These are phyloP conservation scores for Dreissena rostriformis DNA, from an alignment of 1,140 invertebrate species.

Conservation along the genomic window DNA sequence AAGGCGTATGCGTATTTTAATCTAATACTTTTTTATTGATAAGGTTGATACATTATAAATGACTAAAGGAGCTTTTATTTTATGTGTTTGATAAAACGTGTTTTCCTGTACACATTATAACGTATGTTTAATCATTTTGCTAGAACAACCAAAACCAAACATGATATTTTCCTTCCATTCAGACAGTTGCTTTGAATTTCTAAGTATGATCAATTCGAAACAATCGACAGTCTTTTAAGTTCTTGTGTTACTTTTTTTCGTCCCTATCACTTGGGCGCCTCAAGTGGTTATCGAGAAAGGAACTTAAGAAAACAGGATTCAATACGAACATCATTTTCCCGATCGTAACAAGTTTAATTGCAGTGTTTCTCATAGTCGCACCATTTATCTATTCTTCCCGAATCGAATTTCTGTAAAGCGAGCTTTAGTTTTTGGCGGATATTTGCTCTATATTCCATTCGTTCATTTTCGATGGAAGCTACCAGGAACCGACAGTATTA, in stretches of 20 bases:
- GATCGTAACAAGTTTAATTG: not conserved
- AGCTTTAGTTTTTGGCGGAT: not conserved
- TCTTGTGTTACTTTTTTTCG: slow-evolving; percentile 14
- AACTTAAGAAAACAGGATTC: not conserved
- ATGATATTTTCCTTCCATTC: too few relatives aligned
- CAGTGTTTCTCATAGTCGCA: slow-evolving; percentile 19
- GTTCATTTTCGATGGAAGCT: slow-evolving; percentile 1
- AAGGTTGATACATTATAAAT: too few relatives aligned
- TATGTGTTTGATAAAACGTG: too few relatives aligned
- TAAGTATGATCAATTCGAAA: too few relatives aligned
- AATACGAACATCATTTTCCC: slow-evolving; percentile 13
- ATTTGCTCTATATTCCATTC: slow-evolving; percentile 22
- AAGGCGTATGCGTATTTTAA: too few relatives aligned
- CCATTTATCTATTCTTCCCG: slow-evolving; percentile 23
- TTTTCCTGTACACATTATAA: too few relatives aligned
- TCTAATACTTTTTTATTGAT: too few relatives aligned
- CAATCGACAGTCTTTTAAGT: too few relatives aligned
- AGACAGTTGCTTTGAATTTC: too few relatives aligned
- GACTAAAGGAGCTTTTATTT: too few relatives aligned
- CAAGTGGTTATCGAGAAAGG: not conserved
- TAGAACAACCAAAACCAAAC: too few relatives aligned
- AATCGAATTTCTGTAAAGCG: slow-evolving; percentile 43
- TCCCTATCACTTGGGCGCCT: slow-evolving; percentile 7
- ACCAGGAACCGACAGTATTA: slow-evolving; percentile 13
- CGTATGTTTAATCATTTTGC: too few relatives aligned